Percentiles rank a stretch among this genome's conserved stretches.
Evolutionary conservation across 2,797 vertebrate species (phyloP).

Genomic region (Agapornis canus): DNA sequence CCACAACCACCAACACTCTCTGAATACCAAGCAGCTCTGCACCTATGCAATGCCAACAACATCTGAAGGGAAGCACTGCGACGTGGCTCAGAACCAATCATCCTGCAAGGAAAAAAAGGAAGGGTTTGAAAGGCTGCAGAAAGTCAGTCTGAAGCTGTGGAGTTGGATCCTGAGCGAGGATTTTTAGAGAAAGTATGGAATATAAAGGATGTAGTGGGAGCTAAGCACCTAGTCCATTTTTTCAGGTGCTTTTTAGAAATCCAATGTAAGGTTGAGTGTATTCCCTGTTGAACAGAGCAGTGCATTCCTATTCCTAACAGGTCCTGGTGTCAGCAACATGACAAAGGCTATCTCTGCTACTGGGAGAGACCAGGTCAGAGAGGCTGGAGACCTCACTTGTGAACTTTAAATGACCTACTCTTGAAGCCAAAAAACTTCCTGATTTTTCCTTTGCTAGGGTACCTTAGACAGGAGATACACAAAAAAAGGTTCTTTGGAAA

Average conservation of each 20-base stretch:
- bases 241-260: background rate
- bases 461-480: conserved; percentile 18
- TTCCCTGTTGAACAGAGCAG: background rate
- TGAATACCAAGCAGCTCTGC: conserved; percentile 56
- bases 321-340: background rate
- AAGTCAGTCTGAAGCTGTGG: background rate
- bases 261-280: background rate
- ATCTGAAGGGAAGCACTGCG: background rate
- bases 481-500: conserved; percentile 57
- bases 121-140: background rate
- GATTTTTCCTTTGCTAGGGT: background rate
- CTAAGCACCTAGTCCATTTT: background rate
- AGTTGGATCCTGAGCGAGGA: background rate
- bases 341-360: background rate
- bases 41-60: conserved; percentile 1
- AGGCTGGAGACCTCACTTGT: background rate
- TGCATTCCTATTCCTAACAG: background rate
- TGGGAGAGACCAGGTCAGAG: background rate
- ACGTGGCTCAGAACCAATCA: background rate
- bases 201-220: background rate
- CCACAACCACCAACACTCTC: background rate
- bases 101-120: background rate
- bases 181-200: background rate
- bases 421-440: background rate
- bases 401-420: background rate